Percentiles rank a stretch among this genome's conserved stretches.
These are phyloP conservation scores for Strigamia crassipes DNA, from an alignment of 2,888 invertebrate species.

Conservation along the genomic window DNA sequence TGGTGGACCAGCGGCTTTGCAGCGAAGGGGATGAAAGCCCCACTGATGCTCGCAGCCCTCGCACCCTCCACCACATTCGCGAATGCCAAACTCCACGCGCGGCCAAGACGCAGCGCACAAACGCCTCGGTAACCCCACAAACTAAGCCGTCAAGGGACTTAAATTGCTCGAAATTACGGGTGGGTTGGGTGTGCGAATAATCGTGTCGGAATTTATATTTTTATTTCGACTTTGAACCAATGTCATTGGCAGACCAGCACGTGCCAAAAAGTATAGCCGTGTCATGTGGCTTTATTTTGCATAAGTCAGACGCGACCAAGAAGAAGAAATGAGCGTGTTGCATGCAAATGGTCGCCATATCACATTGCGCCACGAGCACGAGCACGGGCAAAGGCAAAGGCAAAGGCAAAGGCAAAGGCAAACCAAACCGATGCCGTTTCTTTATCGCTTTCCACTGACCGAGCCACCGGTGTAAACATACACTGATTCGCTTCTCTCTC, in stretches of 20 bases:
- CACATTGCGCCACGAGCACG: background rate
- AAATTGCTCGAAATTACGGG: background rate
- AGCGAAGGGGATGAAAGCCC: background rate
- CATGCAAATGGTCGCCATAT: constrained; percentile 45
- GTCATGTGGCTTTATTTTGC: constrained; percentile 42
- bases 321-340: background rate
- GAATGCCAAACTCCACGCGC: background rate
- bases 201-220: background rate
- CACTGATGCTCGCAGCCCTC: background rate
- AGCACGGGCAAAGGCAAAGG: too few species aligned
- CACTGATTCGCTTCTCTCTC: background rate
- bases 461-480: background rate
- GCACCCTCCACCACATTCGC: background rate
- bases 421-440: background rate
- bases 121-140: background rate
- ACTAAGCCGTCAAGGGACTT: background rate
- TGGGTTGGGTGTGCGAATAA: background rate
- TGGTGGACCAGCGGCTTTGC: background rate
- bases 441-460: background rate
- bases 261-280: constrained; percentile 44
- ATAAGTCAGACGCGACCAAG: constrained; percentile 42
- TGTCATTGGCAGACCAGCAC: constrained; percentile 45
- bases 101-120: background rate
- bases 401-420: too few species aligned
- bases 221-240: background rate